A percentile compares a stretch with the other conserved stretches of the same genome.
These are phyloP conservation scores for Amia ocellicauda DNA, from an alignment of 2,113 vertebrate genomes.

Conservation along the genomic window DNA sequence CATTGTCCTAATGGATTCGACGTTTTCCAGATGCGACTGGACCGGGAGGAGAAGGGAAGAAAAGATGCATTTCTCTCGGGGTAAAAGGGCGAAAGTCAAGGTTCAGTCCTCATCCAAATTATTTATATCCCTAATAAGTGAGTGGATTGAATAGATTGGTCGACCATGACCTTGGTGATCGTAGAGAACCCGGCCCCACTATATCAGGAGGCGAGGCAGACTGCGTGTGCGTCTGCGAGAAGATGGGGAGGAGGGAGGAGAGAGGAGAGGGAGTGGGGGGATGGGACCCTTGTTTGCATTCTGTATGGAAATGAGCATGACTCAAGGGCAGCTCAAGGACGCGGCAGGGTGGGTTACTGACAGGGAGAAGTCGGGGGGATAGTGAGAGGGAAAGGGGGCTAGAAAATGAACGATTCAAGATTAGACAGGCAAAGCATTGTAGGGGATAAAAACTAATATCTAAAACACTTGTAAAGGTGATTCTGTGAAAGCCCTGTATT, in stretches of 20 bases:
- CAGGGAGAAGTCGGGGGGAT: neutral
- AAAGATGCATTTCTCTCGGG: constrained; percentile 69
- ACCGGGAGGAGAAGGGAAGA: constrained; percentile 33
- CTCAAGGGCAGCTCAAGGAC: constrained; percentile 73
- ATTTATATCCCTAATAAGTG: constrained; percentile 95
- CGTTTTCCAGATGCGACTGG: constrained; percentile 39
- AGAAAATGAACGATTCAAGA: no score
- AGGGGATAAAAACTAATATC: no score
- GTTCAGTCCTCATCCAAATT: constrained; percentile 84
- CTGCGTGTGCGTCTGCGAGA: constrained; percentile 6
- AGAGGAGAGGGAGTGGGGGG: constrained; percentile 22
- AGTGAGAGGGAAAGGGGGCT: neutral
- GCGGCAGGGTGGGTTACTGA: constrained; percentile 15
- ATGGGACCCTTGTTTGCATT: constrained; percentile 59
- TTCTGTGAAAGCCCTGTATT: no score
- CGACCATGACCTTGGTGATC: constrained; percentile 78
- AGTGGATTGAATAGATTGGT: constrained; percentile 78
- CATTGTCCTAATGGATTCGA: constrained; percentile 81
- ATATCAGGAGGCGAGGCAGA: constrained; percentile 56
- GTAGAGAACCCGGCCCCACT: constrained; percentile 60
- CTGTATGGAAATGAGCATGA: constrained; percentile 61
- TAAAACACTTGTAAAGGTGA: no score
- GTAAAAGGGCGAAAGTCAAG: constrained; percentile 86
- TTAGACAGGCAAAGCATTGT: no score
- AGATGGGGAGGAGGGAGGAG: constrained; percentile 21